Conservation (phyloP, 2,888 invertebrate species). For the Ormyrus labotus region DNA sequence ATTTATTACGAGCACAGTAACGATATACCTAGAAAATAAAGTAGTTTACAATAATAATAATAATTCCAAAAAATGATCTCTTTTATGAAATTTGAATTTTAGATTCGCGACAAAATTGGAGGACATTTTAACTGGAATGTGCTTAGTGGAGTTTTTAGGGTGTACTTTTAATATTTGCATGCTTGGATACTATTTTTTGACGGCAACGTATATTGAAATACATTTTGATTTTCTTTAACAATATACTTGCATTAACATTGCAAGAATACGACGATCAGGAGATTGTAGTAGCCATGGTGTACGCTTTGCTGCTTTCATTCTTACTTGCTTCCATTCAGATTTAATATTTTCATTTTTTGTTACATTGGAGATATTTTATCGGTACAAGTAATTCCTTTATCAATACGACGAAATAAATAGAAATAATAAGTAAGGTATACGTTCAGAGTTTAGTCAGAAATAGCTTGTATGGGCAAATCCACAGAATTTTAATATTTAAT, state of each 20-base stretch:
- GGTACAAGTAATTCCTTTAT: constrained; percentile 1
- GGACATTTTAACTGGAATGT: constrained; percentile 51
- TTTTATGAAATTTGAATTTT: neutral
- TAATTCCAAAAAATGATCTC: no score
- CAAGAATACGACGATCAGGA: neutral
- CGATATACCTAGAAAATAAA: no score
- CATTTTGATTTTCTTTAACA: neutral
- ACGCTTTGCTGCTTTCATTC: neutral
- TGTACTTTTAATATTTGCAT: constrained; percentile 60
- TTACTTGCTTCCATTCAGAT: constrained; percentile 12
- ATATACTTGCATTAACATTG: neutral
- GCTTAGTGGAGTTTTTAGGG: constrained; percentile 59
- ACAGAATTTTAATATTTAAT: neutral
- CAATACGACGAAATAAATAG: no score
- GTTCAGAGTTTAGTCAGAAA: no score
- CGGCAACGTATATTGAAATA: constrained; percentile 37
- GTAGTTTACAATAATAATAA: no score
- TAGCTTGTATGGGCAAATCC: neutral
- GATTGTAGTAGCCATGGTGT: neutral
- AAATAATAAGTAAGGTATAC: no score
- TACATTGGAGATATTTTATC: constrained; percentile 51
- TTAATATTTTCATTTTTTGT: constrained; percentile 53
- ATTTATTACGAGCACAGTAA: no score
- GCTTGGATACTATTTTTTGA: constrained; percentile 59
- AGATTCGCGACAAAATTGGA: constrained; percentile 24